Conservation (phyloP, 53 echinoderm and acorn worm species). For the Mesocentrotus franciscanus region DNA sequence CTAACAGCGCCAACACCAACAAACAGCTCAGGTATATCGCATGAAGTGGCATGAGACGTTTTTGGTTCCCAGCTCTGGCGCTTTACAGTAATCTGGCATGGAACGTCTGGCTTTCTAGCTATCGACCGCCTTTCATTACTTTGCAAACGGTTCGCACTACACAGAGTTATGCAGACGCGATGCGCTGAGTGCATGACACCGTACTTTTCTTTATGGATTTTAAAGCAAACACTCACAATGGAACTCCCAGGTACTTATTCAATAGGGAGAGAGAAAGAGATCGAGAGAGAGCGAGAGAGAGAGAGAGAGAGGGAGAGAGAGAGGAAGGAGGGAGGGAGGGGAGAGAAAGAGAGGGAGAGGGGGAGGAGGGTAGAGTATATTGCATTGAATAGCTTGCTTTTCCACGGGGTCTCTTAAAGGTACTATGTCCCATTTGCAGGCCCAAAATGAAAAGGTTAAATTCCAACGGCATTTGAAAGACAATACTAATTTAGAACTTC, state of each 20-base stretch:
- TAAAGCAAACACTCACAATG: background rate
- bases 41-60: too few species aligned
- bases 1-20: too few species aligned
- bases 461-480: too few species aligned
- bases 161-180: background rate
- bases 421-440: too few species aligned
- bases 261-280: background rate
- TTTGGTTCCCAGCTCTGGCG: too few species aligned
- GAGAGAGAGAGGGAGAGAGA: background rate
- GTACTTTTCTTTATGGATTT: background rate
- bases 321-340: background rate
- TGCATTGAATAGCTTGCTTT: too few species aligned
- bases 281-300: background rate
- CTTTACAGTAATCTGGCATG: background rate
- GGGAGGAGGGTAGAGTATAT: background rate
- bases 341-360: background rate
- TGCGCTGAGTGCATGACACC: background rate
- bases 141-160: background rate
- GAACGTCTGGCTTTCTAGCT: background rate
- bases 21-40: too few species aligned
- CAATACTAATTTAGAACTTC: too few species aligned
- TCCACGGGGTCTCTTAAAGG: too few species aligned
- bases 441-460: too few species aligned
- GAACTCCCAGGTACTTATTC: background rate
- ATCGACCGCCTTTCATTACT: background rate